Conservation (phyloP, 2,797 vertebrate species). For the Poecilia gillii region DNA sequence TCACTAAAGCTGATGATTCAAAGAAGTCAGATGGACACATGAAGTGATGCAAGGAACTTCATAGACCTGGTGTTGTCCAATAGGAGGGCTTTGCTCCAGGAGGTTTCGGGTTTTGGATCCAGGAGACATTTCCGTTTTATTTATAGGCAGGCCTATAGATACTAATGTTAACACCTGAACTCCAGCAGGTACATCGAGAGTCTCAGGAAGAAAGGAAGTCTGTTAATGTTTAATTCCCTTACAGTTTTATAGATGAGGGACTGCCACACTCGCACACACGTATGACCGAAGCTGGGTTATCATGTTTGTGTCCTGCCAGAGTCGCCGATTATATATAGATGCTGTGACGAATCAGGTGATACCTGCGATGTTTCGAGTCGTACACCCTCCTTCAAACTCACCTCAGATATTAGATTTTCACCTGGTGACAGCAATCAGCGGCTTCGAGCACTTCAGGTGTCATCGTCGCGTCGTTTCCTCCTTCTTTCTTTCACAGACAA, state of each 20-base stretch:
- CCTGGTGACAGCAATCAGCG: constrained; percentile 10
- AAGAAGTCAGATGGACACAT: not conserved
- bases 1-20: not conserved
- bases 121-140: not conserved
- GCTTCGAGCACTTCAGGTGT: constrained; percentile 14
- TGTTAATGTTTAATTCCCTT: not conserved
- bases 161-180: not conserved
- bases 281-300: not conserved
- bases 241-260: not conserved
- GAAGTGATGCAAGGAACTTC: not conserved
- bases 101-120: not conserved
- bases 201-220: not conserved
- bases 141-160: not conserved
- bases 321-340: constrained; percentile 39
- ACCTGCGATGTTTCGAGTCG: not conserved
- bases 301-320: constrained; percentile 27
- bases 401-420: constrained; percentile 32
- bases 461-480: constrained; percentile 34
- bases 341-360: constrained; percentile 22
- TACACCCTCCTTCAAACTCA: constrained; percentile 39
- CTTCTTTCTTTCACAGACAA: constrained; percentile 16
- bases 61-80: not conserved
- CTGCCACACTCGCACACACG: not conserved
- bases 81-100: not conserved
- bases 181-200: not conserved